Evolutionary conservation across 2,797 vertebrate species (phyloP).

Genomic region (Eulemur coronatus): DNA sequence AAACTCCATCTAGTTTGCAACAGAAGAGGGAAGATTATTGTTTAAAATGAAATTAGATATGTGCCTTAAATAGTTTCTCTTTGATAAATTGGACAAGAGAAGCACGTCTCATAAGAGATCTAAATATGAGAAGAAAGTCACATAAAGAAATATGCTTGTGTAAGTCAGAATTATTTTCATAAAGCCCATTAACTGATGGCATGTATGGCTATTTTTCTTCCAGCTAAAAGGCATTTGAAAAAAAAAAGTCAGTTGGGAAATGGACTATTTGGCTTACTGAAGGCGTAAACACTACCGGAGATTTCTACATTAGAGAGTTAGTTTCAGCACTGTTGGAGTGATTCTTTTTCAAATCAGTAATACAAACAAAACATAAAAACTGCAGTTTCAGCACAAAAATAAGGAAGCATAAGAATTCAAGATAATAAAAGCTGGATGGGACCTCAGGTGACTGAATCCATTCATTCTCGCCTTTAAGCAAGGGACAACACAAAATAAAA

Average conservation of each 20-base stretch:
- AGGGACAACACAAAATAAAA: neutral
- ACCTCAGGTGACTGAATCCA: neutral
- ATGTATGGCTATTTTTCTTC: neutral
- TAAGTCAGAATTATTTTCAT: conserved; percentile 28
- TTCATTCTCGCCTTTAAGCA: neutral
- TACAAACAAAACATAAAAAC: neutral
- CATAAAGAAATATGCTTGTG: neutral
- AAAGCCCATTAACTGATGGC: neutral
- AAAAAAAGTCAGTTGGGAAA: conserved; percentile 1
- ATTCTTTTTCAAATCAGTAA: neutral
- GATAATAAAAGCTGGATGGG: neutral
- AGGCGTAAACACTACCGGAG: neutral
- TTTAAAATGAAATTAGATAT: neutral
- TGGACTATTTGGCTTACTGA: neutral
- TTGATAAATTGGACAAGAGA: neutral
- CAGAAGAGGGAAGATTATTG: neutral
- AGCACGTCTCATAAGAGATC: neutral
- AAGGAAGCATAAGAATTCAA: neutral
- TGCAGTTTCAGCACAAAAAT: conserved; percentile 1
- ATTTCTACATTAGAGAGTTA: neutral
- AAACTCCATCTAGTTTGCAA: neutral
- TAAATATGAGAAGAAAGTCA: conserved; percentile 10
- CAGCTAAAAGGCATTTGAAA: conserved; percentile 8
- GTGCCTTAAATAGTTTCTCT: neutral
- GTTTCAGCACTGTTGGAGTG: neutral